These are phyloP conservation scores for Sesamia nonagrioides DNA, from an alignment of 1,140 invertebrate genomes.

Conservation along the genomic window DNA sequence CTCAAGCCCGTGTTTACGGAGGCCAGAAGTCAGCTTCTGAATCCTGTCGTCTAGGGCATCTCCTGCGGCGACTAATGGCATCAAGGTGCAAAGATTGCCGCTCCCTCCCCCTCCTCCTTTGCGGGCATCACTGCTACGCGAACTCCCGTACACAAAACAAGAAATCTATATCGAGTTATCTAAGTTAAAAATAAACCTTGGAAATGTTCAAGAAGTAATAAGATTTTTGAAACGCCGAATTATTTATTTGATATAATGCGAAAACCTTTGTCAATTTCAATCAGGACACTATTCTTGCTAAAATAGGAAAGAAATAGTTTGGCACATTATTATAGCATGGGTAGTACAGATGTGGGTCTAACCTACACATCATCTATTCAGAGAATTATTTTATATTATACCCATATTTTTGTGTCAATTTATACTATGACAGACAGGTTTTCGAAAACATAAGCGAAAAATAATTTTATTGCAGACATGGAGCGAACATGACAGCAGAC, in stretches of 20 bases:
- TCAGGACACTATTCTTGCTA: constrained; percentile 25
- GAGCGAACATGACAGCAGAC: too few species aligned
- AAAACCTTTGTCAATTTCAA: constrained; percentile 51
- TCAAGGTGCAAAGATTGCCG: too few species aligned
- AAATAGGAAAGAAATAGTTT: constrained; percentile 15
- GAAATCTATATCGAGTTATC: too few species aligned
- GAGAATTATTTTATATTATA: not conserved
- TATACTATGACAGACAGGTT: not conserved
- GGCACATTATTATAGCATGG: constrained; percentile 24
- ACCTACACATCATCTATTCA: not conserved
- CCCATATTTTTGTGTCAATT: not conserved
- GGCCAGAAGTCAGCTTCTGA: too few species aligned
- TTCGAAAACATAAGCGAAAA: not conserved
- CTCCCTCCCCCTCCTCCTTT: too few species aligned
- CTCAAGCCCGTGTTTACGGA: too few species aligned
- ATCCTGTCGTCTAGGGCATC: too few species aligned
- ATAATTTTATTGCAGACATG: not conserved
- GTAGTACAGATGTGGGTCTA: constrained; percentile 1
- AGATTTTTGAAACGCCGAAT: not conserved
- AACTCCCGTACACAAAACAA: too few species aligned
- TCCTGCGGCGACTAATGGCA: too few species aligned
- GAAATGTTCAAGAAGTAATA: too few species aligned
- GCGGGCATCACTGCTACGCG: too few species aligned
- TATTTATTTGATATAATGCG: constrained; percentile 28
- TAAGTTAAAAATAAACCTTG: too few species aligned